A percentile compares a stretch with the other conserved stretches of the same genome.
Evolutionary conservation across 2,113 vertebrate species (phyloP).

Genomic region (Takifugu flavidus): DNA sequence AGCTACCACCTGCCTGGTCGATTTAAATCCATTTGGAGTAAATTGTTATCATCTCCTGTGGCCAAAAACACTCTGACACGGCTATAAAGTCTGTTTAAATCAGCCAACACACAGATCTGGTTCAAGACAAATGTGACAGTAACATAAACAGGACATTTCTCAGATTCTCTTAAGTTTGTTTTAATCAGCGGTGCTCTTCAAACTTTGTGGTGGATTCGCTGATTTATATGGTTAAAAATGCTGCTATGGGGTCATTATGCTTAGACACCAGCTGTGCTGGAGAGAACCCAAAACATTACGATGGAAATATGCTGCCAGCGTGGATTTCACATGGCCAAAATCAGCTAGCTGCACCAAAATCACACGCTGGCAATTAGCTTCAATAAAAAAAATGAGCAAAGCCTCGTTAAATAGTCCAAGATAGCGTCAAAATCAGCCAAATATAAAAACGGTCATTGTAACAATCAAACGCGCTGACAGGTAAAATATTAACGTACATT

Average conservation of each 20-base stretch:
- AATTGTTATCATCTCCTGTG: not conserved
- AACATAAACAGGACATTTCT: slow-evolving; percentile 33
- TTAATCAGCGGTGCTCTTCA: slow-evolving; percentile 38
- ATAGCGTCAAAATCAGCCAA: slow-evolving; percentile 5
- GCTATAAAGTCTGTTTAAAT: not conserved
- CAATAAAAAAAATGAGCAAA: slow-evolving; percentile 31
- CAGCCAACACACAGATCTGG: not conserved
- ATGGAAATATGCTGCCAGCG: slow-evolving; percentile 2
- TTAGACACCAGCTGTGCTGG: slow-evolving; percentile 32
- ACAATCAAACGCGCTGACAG: not conserved
- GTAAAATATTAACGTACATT: not conserved
- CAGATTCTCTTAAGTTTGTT: slow-evolving; percentile 37
- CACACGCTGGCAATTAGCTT: slow-evolving; percentile 33
- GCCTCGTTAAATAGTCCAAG: slow-evolving; percentile 23
- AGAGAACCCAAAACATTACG: slow-evolving; percentile 12
- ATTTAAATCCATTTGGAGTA: not conserved
- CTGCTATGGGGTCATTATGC: slow-evolving; percentile 43
- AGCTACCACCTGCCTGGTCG: not conserved
- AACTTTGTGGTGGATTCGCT: not conserved
- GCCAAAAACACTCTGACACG: not conserved
- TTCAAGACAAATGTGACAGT: slow-evolving; percentile 10
- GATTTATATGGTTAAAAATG: slow-evolving; percentile 26
- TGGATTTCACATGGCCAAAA: slow-evolving; percentile 19
- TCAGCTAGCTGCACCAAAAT: slow-evolving; percentile 19
- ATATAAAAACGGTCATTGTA: not conserved